Evolutionary conservation across 2,113 vertebrate species (phyloP), one percentile per base, ranked within the genome.

Genomic region (Thinocorus orbignyianus): DNA sequence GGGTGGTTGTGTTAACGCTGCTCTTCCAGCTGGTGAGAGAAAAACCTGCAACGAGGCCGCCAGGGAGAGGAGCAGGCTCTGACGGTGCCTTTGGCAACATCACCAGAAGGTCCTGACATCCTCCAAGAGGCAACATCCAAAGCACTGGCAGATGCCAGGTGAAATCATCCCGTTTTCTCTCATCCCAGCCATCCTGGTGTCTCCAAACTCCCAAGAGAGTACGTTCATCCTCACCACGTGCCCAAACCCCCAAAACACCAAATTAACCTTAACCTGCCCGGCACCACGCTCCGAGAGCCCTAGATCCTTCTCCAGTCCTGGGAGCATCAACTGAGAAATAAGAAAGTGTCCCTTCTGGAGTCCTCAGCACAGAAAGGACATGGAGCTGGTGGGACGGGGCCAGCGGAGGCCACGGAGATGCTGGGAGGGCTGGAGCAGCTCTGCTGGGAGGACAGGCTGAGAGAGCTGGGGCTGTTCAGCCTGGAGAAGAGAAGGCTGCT

Each of bases 61-160:
- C 61, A 41, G 76, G 48, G 7, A 48, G 17, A 66, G 44, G 23
- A 51, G 39, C 33, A 41, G 61, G 39, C 33, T 20, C 37, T 5
- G 37, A 10, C 8, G 5, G 35, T 1, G 33, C 19, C 39, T 41
- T 42, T 7, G 17, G 39, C 31, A 15, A 11, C 0, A 28, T 33
- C 54, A n/a, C 26, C 70, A 23, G 35, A 25, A 72, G 71, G 7
- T 41, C 23, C 22, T 0, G 1, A 62, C 57, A 52, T 19, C 37
- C 76, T 22, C 1, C 3, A 39, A 81, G 41, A 15, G 18, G 14
- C 28, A 37, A 33, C 41, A 17, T 49, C 58, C 72, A 23, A 2
- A 23, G 72, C 0, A 0, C 24, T 22, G 55, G 22, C 83, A 74
- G 25, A 11, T 0, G 3, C 5, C 2, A n/a, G 22, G 20, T 6